A percentile compares a stretch with the other conserved stretches of the same genome.
These are phyloP conservation scores for Scopus umbretta DNA, from an alignment of 2,113 vertebrate genomes.

Conservation along the genomic window DNA sequence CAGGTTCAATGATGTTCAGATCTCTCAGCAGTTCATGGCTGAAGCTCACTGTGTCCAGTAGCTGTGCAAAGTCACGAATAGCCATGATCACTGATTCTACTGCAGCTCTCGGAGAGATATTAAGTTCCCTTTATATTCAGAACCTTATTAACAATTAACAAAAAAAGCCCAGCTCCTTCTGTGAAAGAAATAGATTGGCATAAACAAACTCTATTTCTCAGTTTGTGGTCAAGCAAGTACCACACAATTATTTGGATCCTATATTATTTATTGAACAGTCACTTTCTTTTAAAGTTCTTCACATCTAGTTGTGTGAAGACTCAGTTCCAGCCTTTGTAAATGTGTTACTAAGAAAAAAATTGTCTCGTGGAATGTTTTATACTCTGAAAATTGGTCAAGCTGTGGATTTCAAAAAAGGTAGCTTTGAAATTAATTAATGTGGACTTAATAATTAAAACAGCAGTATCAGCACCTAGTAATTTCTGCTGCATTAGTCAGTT, in stretches of 20 bases:
- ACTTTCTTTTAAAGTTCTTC: neutral
- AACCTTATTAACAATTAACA: neutral
- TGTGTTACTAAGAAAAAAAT: constrained; percentile 11
- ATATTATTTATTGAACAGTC: neutral
- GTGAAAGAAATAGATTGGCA: neutral
- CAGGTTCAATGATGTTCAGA: neutral
- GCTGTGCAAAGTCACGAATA: neutral
- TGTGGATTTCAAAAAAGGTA: neutral
- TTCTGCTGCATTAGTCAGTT: constrained; percentile 58
- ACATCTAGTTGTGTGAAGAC: neutral
- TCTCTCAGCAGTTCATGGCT: neutral
- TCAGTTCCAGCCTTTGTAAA: neutral
- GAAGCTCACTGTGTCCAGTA: neutral
- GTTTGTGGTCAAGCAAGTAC: neutral
- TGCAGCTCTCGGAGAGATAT: neutral
- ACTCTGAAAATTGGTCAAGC: neutral
- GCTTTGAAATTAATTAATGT: constrained; percentile 56
- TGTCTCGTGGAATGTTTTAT: neutral
- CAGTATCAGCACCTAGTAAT: constrained; percentile 47
- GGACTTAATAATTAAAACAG: constrained; percentile 59
- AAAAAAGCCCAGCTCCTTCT: neutral
- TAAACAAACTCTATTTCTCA: neutral
- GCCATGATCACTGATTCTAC: neutral
- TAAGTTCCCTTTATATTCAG: neutral
- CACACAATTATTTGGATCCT: neutral